A percentile compares a stretch with the other conserved stretches of the same genome.
Conservation (phyloP, 2,113 vertebrate genomes). For the Otocyon megalotis region DNA sequence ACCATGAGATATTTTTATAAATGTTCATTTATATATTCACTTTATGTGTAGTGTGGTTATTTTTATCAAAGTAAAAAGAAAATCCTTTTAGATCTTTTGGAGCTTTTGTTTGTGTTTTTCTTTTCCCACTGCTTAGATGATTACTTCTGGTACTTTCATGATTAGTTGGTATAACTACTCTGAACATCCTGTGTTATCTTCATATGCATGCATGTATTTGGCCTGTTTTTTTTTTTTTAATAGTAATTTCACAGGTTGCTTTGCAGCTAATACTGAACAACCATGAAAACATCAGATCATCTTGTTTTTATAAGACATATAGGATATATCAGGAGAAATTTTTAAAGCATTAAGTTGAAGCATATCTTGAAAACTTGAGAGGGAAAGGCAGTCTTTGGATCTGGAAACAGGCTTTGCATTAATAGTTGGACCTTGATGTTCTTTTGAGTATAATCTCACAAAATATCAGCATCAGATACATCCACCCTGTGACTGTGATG, state of each 20-base stretch:
- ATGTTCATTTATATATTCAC: conserved; percentile 10
- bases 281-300: not conserved
- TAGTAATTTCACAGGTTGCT: not conserved
- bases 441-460: not conserved
- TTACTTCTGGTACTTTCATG: not conserved
- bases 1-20: not conserved
- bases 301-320: not conserved
- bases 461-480: not conserved
- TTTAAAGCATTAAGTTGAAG: conserved; percentile 36
- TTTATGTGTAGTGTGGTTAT: not conserved
- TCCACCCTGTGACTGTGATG: not conserved
- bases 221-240: not conserved
- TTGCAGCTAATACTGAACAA: not conserved
- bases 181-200: not conserved
- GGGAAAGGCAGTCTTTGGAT: not conserved
- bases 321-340: not conserved
- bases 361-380: not conserved
- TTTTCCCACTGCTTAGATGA: not conserved
- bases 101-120: not conserved
- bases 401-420: not conserved
- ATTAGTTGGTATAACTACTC: not conserved
- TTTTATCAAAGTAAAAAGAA: conserved; percentile 15
- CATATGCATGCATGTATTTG: not conserved
- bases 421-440: not conserved
- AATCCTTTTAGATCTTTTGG: not conserved